Evolutionary conservation across 2,113 vertebrate species (phyloP).

Genomic region (human (Homo sapiens)): GRCh38 chr5:115674001-115674500

Average conservation of each 20-base stretch:
- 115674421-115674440: background rate
- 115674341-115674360: background rate
- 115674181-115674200: background rate
- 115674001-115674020: background rate
- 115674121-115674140: background rate
- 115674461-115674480: background rate
- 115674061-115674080: background rate
- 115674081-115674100: background rate
- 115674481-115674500: background rate
- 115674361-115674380: background rate
- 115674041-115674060: background rate
- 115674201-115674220: background rate
- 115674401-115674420: background rate
- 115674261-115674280: slow-evolving; percentile 1
- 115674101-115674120: background rate
- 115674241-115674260: background rate
- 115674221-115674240: background rate
- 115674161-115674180: background rate
- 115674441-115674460: background rate
- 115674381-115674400: background rate
- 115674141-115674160: background rate
- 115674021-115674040: background rate
- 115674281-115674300: background rate
- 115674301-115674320: background rate
- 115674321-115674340: background rate